Base-by-base conservation (phyloP, 2,888 invertebrate genomes). In the Iselma pallidipennis region DNA sequence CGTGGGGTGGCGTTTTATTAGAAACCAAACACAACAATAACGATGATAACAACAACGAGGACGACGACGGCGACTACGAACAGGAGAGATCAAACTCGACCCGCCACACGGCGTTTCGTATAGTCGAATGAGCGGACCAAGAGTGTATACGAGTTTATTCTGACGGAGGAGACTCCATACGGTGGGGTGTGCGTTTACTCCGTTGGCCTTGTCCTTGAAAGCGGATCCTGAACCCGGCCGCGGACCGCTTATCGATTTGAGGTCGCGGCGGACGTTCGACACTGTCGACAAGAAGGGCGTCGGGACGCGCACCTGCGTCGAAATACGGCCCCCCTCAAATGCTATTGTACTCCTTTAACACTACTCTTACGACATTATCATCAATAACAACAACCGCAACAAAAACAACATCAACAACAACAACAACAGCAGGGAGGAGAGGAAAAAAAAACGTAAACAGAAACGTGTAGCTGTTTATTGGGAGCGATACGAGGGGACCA, bases 191-290 rank as follows among this genome's bases (percentile, higher is more conserved):
- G 81, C 76, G 78, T 55, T 45, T 23, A 45, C 45, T 45, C 55
- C 37, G 62, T 81, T 85, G 85, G 85, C 85, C 85, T 85, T 85
- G 85, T 85, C 85, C 85, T 85, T 82, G 82, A 82, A 81, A 76
- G 77, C 77, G 82, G 82, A 76, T 78, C 74, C 78, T 82, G 82
- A 82, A 82, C 82, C 77, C 81, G 71, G 76, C 70, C 69, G 71
- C 72, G 69, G 71, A 71, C 77, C 74, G 77, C 79, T 79, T 81
- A 81, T 81, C 81, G 81, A 81, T 81, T 80, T 77, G 77, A 76
- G 78, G 76, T 74, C 76, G 75, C 74, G 71, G 73, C 67, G 68
- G 70, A 67, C 53, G 42, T 55, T 53, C 31, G 62, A 68, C 64
- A 56, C 66, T 16, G 42, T 48, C 54, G 57, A 60, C 63, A 55